Percentiles rank a stretch among this genome's conserved stretches.
phyloP scores from a whole-genome alignment of 2,888 invertebrate species.

The Athripsodes cinereus region DNA sequence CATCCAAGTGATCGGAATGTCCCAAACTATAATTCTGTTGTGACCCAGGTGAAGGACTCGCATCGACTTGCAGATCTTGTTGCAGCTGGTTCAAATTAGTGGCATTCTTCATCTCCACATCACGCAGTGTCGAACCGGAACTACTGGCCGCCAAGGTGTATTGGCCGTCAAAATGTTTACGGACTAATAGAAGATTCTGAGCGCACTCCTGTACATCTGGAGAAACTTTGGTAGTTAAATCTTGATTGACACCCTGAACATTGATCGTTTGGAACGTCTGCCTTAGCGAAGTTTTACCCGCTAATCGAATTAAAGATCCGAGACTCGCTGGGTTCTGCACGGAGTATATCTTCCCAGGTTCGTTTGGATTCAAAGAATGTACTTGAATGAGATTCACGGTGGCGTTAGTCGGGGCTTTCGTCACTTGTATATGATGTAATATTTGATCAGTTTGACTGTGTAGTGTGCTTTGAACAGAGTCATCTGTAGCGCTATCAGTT shows the following conservation, averaged over 20 bases:
- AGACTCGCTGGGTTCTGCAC: constrained; percentile 25
- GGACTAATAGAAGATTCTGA: constrained; percentile 21
- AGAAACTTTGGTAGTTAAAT: constrained; percentile 13
- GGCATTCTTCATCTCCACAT: constrained; percentile 6
- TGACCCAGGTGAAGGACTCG: constrained; percentile 10
- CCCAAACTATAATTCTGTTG: constrained; percentile 12
- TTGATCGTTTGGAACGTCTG: constrained; percentile 21
- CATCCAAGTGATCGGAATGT: constrained; percentile 11
- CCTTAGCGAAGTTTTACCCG: constrained; percentile 18
- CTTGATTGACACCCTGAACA: constrained; percentile 14
- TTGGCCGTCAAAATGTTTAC: constrained; percentile 24
- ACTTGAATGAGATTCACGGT: constrained; percentile 27
- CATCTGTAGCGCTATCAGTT: constrained; percentile 13
- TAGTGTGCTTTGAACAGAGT: constrained; percentile 7
- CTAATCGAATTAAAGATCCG: constrained; percentile 22
- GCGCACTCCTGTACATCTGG: constrained; percentile 21
- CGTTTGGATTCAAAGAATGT: constrained; percentile 21
- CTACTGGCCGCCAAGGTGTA: constrained; percentile 7
- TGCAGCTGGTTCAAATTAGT: neutral
- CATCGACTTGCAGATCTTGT: constrained; percentile 7
- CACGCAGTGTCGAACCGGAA: neutral
- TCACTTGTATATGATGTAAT: constrained; percentile 22
- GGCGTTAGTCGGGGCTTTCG: constrained; percentile 20
- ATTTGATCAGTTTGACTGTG: constrained; percentile 19
- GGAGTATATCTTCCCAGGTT: constrained; percentile 23